Percentiles rank a stretch among this genome's conserved stretches.
These are phyloP conservation scores for Calidris pygmaea DNA, from an alignment of 2,113 vertebrate species.

Conservation along the genomic window DNA sequence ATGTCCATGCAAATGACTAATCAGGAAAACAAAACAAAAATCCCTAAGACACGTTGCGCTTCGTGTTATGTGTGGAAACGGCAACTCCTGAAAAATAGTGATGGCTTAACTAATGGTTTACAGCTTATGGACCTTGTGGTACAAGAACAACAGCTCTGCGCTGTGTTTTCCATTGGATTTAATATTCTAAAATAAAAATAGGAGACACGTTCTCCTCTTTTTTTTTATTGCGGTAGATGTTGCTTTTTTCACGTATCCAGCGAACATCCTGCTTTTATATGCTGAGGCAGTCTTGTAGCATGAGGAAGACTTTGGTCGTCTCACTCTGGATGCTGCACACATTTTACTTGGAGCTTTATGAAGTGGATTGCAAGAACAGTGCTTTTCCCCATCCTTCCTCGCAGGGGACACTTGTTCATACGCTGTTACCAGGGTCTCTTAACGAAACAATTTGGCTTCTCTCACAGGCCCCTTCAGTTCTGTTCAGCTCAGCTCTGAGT, in stretches of 20 bases:
- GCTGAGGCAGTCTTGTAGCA: neutral
- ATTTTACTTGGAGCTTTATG: neutral
- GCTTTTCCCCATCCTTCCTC: neutral
- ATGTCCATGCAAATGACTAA: neutral
- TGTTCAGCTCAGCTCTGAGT: neutral
- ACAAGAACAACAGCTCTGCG: neutral
- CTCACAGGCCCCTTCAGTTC: neutral
- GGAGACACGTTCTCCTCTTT: fast-evolving
- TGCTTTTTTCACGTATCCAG: neutral
- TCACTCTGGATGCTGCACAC: neutral
- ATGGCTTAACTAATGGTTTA: neutral
- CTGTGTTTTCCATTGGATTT: neutral
- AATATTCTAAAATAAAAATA: neutral
- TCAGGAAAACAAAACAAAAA: neutral
- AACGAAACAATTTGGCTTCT: neutral
- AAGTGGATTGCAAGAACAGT: neutral
- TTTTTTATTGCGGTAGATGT: neutral
- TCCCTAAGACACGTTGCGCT: fast-evolving
- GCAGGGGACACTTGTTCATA: fast-evolving
- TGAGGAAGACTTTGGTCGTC: neutral
- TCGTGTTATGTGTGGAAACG: neutral
- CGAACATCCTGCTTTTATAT: neutral
- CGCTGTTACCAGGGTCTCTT: neutral
- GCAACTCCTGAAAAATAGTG: neutral
- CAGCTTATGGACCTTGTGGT: neutral